Base-by-base conservation (phyloP, 2,113 vertebrate genomes). In the Mormoops blainvillei region DNA sequence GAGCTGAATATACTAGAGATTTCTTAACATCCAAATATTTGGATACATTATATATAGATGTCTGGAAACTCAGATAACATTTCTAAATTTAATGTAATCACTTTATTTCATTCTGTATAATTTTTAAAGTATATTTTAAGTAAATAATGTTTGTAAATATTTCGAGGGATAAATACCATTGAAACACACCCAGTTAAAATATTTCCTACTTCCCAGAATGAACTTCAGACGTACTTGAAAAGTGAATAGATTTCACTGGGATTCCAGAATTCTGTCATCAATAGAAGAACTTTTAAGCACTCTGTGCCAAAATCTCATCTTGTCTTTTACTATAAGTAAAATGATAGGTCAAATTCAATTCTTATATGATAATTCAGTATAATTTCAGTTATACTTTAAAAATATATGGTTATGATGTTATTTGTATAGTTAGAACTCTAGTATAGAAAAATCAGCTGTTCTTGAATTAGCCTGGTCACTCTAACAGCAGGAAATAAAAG, bases 71-170 rank as follows among this genome's bases (percentile, higher is more conserved):
- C 5, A 54, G 16, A 65, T 61, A 83, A 45, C 28, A 28, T 50
- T 97, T 91, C 8, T 33, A 2, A 95, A 20, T 83, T 83, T 22
- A 92, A 4, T 50, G 12, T 50, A 71, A 83, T 92, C 7, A 58
- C 20, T 89, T 82, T 41, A 58, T 78, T 87, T 84, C 18, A 24
- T 89, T 45, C 22, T 20, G 2, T 86, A 87, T 89, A 74, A 52
- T 67, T 95, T 92, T 74, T 48, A 70, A 94, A 80, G 4, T 70
- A 61, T 74, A 16, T 94, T 94, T 86, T 95, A 89, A 70, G 36
- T 93, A 80, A 94, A 68, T 1, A 3, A 50, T 87, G 0, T 82
- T 89, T 95, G 18, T 74, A 76, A 82, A 71, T 31, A 87, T 36
- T 4, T 80, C 87, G 63, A 56, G 74, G 19, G 26, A 89, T 81